Evolutionary conservation across 2,113 vertebrate genomes (phyloP).

Genomic region (Mola mola): DNA sequence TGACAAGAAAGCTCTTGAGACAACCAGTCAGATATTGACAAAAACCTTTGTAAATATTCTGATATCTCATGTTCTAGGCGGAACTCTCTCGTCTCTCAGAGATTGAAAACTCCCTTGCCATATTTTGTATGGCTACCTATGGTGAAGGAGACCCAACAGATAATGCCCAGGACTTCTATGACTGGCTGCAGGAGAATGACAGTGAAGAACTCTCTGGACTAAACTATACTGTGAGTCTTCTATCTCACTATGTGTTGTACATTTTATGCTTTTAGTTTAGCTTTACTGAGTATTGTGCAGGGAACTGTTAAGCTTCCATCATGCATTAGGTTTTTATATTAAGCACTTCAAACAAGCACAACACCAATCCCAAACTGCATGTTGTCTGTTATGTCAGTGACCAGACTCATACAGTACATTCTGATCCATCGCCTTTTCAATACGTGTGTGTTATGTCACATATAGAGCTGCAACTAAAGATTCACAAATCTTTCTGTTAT

Average conservation of each 20-base stretch:
- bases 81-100: slow-evolving; percentile 90
- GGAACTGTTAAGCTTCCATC: no score
- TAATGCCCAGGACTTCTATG: slow-evolving; percentile 97
- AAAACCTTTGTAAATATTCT: neutral
- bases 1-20: neutral
- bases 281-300: no score
- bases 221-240: slow-evolving; percentile 88
- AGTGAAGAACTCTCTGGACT: slow-evolving; percentile 87
- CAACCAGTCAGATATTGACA: neutral
- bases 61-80: slow-evolving; percentile 71
- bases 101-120: slow-evolving; percentile 90
- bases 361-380: no score
- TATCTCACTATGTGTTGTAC: neutral
- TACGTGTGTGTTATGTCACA: no score
- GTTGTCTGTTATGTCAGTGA: no score
- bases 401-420: no score
- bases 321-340: no score
- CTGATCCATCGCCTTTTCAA: no score
- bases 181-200: slow-evolving; percentile 93
- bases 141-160: slow-evolving; percentile 97
- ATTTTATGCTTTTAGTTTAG: no score
- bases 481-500: no score
- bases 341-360: no score
- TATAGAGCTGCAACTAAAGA: no score
- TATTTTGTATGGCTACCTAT: slow-evolving; percentile 98